Conservation (phyloP, 2,113 vertebrate species). For the Phaethon lepturus region DNA sequence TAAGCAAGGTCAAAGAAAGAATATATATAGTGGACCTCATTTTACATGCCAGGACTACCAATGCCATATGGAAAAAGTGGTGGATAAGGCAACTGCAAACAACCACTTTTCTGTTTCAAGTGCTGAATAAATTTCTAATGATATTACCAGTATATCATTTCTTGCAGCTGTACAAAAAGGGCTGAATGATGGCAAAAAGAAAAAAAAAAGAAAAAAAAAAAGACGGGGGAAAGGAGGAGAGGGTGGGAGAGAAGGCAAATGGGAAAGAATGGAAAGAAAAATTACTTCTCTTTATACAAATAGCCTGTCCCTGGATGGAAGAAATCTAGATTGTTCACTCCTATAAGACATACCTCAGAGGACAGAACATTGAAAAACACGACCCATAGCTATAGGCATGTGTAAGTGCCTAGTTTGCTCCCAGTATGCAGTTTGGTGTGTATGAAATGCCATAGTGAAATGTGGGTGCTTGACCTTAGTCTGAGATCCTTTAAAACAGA, state of each 20-base stretch:
- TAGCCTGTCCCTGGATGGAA: background rate
- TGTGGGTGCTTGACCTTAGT: background rate
- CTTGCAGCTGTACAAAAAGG: background rate
- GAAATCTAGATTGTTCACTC: background rate
- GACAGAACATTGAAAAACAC: background rate
- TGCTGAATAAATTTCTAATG: background rate
- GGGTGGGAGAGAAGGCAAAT: background rate
- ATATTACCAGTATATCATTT: background rate
- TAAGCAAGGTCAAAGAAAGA: background rate
- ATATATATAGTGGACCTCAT: background rate
- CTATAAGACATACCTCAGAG: background rate
- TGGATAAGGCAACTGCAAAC: background rate
- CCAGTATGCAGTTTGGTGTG: background rate
- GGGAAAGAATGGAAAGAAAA: background rate
- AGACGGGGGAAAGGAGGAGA: background rate
- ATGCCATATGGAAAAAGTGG: background rate
- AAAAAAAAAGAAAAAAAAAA: background rate
- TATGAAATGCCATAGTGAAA: background rate
- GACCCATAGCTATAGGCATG: rapidly evolving
- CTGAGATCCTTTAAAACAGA: background rate
- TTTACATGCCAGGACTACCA: background rate
- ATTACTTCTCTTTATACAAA: background rate
- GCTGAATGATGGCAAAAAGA: background rate
- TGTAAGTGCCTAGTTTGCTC: background rate
- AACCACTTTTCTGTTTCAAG: background rate